Percentiles rank a stretch among this genome's conserved stretches.
Conservation (phyloP, 1,140 invertebrate genomes). For the Stegodyphus dumicola region DNA sequence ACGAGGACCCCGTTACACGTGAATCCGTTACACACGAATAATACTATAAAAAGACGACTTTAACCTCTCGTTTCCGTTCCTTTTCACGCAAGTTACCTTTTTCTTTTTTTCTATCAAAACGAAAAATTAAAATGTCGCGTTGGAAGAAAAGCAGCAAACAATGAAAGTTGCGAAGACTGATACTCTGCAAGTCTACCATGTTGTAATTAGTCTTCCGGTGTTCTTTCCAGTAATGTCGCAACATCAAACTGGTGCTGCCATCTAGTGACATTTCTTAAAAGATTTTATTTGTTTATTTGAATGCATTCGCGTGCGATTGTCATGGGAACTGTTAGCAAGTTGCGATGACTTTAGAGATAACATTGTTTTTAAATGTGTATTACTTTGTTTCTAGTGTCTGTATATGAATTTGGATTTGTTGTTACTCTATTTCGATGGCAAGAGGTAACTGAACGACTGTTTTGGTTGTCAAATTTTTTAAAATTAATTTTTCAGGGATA, state of each 20-base stretch:
- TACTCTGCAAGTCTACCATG: not conserved
- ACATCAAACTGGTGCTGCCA: not conserved
- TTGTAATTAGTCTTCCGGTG: conserved; percentile 37
- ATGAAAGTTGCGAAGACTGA: not conserved
- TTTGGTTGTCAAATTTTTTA: too few relatives aligned
- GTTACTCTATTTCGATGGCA: too few relatives aligned
- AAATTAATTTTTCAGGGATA: too few relatives aligned
- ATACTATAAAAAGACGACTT: conserved; percentile 11
- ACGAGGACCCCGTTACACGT: conserved; percentile 37
- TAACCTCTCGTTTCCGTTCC: conserved; percentile 13
- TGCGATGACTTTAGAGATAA: too few relatives aligned
- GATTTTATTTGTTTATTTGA: too few relatives aligned
- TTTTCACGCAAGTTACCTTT: not conserved
- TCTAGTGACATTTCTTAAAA: not conserved
- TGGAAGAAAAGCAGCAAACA: conserved; percentile 5
- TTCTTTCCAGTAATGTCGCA: not conserved
- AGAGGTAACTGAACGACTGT: too few relatives aligned
- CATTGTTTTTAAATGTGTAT: too few relatives aligned
- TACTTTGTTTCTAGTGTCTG: too few relatives aligned
- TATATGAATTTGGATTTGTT: too few relatives aligned
- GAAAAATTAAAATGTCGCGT: not conserved
- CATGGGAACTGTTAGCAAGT: too few relatives aligned
- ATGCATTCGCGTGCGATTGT: too few relatives aligned
- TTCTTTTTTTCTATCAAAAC: not conserved
- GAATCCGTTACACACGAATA: conserved; percentile 50